Evolutionary conservation across 2,888 invertebrate genomes (phyloP), one percentile per base, ranked within the genome.

Genomic region (Dicyrtomina minuta): DNA sequence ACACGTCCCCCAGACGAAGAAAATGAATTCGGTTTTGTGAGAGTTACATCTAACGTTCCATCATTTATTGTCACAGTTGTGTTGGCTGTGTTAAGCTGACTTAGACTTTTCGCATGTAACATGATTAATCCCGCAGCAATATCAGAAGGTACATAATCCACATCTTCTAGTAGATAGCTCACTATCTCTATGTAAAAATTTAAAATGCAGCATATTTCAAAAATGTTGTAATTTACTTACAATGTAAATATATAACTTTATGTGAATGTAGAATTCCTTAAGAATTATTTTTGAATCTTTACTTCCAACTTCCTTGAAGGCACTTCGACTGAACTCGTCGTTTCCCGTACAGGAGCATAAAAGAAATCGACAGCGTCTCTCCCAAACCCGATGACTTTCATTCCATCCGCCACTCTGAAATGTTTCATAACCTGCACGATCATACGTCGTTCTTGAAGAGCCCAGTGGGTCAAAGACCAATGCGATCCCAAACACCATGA

Each of bases 121-220:
- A 95, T 85, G 24, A 95, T 88, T 79, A 92, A 88, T 13, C 93
- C 95, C 13, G 93, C 93, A 68, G 92, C 88, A 17, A 94, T 87
- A 81, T 95, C 96, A 0, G 93, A 91, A 0, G 93, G 90, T 0
- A 95, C 93, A 49, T 94, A 83, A 82, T 95, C 93, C 8, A 91
- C 89, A 74, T 91, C 91, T 79, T 93, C 86, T 82, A 93, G 92
- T 72, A 92, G 84, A 2, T 89, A 88, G 79, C 90, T 89, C 72
- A 93, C 85, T 10, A 93, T 83, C 75, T 88, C 88, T 86, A n/a
- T n/a, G n/a, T n/a, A n/a, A n/a, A n/a, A n/a, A n/a, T n/a, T n/a
- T 15, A 59, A 33, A 33, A 73, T 39, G 33, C 4, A 33, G 3
- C 3, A 33, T 33, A 33, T 33, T 33, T 33, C 33, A 33, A 33